A percentile compares a stretch with the other conserved stretches of the same genome.
phyloP scores from a whole-genome alignment of 2,888 invertebrate species.

The Congeria kusceri region DNA sequence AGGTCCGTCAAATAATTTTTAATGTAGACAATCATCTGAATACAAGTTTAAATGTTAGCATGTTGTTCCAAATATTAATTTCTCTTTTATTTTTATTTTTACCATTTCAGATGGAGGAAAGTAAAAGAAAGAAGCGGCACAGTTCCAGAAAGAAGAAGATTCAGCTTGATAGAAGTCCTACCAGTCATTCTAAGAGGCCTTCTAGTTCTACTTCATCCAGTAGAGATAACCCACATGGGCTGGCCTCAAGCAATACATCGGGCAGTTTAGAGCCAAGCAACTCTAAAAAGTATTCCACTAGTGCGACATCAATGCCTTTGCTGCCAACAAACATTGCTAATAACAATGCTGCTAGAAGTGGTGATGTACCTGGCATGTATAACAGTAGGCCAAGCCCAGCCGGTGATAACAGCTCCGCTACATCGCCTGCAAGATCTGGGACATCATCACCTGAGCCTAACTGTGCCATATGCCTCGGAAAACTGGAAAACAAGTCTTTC shows the following conservation, averaged over 20 bases:
- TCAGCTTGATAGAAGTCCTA: conserved; percentile 19
- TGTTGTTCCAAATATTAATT: too few species aligned
- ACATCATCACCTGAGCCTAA: conserved; percentile 86
- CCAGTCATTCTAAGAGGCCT: not conserved
- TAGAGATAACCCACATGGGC: too few species aligned
- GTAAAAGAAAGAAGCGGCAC: conserved; percentile 23
- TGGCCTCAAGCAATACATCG: not conserved
- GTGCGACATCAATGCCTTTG: not conserved
- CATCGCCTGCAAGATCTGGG: conserved; percentile 36
- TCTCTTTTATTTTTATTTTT: too few species aligned
- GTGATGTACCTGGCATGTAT: too few species aligned
- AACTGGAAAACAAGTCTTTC: conserved; percentile 94
- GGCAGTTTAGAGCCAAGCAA: not conserved
- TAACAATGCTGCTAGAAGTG: too few species aligned
- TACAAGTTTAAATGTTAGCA: too few species aligned
- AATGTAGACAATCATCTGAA: too few species aligned
- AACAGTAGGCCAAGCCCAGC: not conserved
- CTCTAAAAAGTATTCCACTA: not conserved
- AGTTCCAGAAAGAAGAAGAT: conserved; percentile 20
- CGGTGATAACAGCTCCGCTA: not conserved
- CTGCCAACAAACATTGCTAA: too few species aligned
- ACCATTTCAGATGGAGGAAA: conserved; percentile 23
- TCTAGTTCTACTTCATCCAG: not conserved
- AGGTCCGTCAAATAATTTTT: too few species aligned
- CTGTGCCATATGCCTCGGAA: conserved; percentile 96